Base-by-base conservation (phyloP, 2,797 vertebrate species). In the Cossypha niveicapilla region DNA sequence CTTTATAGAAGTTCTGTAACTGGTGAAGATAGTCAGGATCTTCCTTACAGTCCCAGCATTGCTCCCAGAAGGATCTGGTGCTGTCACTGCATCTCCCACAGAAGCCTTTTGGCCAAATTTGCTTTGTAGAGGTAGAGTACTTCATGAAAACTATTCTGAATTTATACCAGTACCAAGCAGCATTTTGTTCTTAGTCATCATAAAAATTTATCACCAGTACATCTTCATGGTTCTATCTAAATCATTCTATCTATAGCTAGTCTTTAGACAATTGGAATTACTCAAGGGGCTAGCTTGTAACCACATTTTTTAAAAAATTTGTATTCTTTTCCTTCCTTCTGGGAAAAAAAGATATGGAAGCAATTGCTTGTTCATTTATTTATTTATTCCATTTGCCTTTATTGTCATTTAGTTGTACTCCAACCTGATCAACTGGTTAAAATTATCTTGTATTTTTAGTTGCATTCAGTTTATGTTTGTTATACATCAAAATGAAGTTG, bases 291-390 rank as follows among this genome's bases (percentile, higher is more conserved):
- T 86, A 45, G 34, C 37, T 90, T 72, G 14, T 86, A 68, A 86
- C 10, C 9, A 84, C 18, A 9, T 44, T 28, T 15, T 6, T 2
- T 1, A 2, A 27, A 45, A 37, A 41, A 16, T 0, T 14, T 0
- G 0, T 60, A n/a, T 45, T 79, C 16, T 87, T 68, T 76, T 58
- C 12, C 17, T 28, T 78, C 8, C 32, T 68, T 67, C 3, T 63
- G 60, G 44, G 11, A 4, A 75, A 50, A 48, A 60, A 67, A 60
- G 0, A n/a, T 11, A n/a, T 13, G 18, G 83, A 56, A 70, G 11
- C 17, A 30, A 47, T 41, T 71, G 4, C 13, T 21, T 37, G 2
- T 32, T 51, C 13, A 42, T 56, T 73, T 62, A 54, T 54, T 28
- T 28, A 27, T 42, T 28, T 28, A 35, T 42, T 17, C 17, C 19